Evolutionary conservation across 2,888 invertebrate species (phyloP).

Genomic region (Lochmaea capreae): DNA sequence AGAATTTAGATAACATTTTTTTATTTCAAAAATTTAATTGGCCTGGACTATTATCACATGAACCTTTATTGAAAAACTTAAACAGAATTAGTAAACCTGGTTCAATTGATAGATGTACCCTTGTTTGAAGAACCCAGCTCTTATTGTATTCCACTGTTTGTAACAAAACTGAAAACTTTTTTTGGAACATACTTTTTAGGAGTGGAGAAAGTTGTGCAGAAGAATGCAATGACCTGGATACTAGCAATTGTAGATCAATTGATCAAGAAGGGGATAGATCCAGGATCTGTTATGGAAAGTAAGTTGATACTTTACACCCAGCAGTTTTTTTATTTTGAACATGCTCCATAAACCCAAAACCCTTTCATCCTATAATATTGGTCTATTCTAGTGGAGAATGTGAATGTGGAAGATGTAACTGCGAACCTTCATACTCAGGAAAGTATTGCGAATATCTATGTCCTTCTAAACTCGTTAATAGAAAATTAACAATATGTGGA

Average conservation of each 20-base stretch:
- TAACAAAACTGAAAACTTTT: neutral
- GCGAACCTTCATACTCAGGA: conserved; percentile 66
- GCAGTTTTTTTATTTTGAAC: neutral
- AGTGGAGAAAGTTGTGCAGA: conserved; percentile 45
- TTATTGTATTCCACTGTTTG: neutral
- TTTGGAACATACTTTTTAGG: conserved; percentile 38
- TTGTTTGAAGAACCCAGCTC: neutral
- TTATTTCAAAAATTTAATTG: no score
- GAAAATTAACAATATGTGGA: conserved; percentile 54
- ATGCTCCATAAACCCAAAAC: neutral
- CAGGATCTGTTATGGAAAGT: conserved; percentile 44
- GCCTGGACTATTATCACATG: no score
- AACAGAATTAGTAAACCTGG: no score
- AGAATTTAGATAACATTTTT: no score
- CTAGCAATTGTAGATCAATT: conserved; percentile 51
- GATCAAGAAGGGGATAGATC: conserved; percentile 52
- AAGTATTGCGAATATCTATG: conserved; percentile 81
- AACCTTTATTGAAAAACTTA: no score
- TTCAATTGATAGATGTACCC: no score
- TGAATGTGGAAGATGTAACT: conserved; percentile 71
- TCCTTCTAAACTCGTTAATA: conserved; percentile 63
- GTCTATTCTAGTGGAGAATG: conserved; percentile 67
- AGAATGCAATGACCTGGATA: conserved; percentile 41
- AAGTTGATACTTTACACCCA: conserved; percentile 22
- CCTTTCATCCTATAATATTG: no score